These are phyloP conservation scores for Leuciscus waleckii DNA, from an alignment of 2,797 vertebrate genomes.

Conservation along the genomic window DNA sequence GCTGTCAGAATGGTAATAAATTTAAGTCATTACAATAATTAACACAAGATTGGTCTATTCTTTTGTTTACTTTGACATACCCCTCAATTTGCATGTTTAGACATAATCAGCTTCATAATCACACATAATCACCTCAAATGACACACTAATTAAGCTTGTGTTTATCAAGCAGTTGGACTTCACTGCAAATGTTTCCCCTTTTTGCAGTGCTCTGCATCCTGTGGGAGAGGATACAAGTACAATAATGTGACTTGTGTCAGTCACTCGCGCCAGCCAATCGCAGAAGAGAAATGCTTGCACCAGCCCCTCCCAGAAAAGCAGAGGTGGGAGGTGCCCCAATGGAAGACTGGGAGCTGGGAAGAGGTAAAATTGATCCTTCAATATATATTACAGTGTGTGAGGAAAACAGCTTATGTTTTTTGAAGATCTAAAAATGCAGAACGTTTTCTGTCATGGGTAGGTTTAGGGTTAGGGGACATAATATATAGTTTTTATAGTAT, in stretches of 20 bases:
- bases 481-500: neutral
- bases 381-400: neutral
- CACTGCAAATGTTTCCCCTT: conserved; percentile 56
- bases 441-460: neutral
- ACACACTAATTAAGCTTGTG: conserved; percentile 15
- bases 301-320: conserved; percentile 84
- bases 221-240: conserved; percentile 90
- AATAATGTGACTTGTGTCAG: conserved; percentile 89
- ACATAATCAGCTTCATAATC: conserved; percentile 11
- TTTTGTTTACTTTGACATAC: conserved; percentile 16
- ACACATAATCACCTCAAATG: conserved; percentile 19
- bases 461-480: neutral
- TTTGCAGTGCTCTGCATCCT: conserved; percentile 92
- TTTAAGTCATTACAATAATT: conserved; percentile 15
- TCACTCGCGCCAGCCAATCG: conserved; percentile 83
- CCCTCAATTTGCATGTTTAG: neutral
- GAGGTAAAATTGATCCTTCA: conserved; percentile 80
- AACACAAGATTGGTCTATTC: conserved; percentile 16
- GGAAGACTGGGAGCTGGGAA: conserved; percentile 92
- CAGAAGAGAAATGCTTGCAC: conserved; percentile 88
- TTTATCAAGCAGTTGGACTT: conserved; percentile 40
- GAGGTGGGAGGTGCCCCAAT: conserved; percentile 90
- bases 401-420: neutral
- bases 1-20: conserved; percentile 14
- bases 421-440: neutral